phyloP scores from a whole-genome alignment of 2,113 vertebrate species.

The Elephas maximus region DNA sequence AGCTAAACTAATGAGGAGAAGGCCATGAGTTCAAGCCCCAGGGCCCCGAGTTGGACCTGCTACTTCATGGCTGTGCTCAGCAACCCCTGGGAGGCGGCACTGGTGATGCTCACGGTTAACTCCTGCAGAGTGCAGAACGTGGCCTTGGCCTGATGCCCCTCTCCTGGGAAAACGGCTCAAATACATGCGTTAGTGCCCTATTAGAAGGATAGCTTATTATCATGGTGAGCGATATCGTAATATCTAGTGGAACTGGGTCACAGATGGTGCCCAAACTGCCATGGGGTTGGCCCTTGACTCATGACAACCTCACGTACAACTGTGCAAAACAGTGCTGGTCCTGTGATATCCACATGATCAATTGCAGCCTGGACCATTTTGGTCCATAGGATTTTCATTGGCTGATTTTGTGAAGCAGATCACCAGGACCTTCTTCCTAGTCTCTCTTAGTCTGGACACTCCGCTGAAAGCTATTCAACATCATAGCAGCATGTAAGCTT shows the following conservation, averaged over 20 bases:
- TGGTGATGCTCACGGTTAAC: fast-evolving
- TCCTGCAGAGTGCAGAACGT: background rate
- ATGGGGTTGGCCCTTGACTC: background rate
- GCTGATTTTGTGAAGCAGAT: background rate
- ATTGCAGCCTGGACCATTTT: background rate
- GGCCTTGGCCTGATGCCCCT: background rate
- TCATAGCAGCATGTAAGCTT: background rate
- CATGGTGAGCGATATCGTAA: background rate
- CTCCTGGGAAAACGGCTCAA: background rate
- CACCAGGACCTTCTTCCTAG: background rate
- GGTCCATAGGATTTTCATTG: background rate
- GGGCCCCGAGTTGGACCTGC: background rate
- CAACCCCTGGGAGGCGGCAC: background rate
- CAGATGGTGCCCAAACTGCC: background rate
- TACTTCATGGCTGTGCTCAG: background rate
- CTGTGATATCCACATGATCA: background rate
- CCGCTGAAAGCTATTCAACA: no score
- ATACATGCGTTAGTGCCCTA: constrained; percentile 6
- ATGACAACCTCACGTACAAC: background rate
- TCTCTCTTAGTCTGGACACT: background rate
- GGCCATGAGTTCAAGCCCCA: background rate
- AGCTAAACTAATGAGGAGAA: constrained; percentile 58
- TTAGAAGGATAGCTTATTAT: constrained; percentile 43
- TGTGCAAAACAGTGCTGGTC: background rate
- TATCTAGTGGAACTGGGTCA: background rate